Evolutionary conservation across 2,888 invertebrate species (phyloP).

Genomic region (Oscheius onirici): DNA sequence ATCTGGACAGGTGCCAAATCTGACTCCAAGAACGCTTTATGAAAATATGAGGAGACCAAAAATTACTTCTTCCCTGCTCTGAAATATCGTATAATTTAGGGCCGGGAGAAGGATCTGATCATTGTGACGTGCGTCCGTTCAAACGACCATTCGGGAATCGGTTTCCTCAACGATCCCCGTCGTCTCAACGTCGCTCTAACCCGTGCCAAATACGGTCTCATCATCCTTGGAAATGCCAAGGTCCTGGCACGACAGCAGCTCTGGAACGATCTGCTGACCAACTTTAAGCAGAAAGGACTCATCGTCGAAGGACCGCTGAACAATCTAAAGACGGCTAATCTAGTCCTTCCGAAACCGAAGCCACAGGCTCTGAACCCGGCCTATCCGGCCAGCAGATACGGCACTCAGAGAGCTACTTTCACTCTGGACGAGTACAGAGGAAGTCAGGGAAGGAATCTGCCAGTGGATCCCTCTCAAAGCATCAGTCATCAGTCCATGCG

Average conservation of each 20-base stretch:
- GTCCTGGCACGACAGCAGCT: conserved; percentile 93
- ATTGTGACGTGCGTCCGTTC: conserved; percentile 98
- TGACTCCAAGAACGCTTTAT: too few species aligned
- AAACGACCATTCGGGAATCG: conserved; percentile 93
- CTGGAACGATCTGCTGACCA: conserved; percentile 90
- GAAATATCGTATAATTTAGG: too few species aligned
- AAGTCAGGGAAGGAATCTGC: neutral
- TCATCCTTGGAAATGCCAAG: conserved; percentile 98
- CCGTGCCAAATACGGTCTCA: conserved; percentile 82
- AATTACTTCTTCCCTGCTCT: too few species aligned
- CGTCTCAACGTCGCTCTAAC: conserved; percentile 97
- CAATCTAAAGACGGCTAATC: conserved; percentile 93
- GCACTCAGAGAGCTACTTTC: conserved; percentile 45
- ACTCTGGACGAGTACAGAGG: conserved; percentile 51
- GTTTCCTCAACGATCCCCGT: conserved; percentile 96
- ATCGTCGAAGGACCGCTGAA: conserved; percentile 96
- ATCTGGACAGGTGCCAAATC: too few species aligned
- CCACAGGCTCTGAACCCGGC: conserved; percentile 38
- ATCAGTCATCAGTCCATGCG: conserved; percentile 43
- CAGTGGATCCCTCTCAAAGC: conserved; percentile 41
- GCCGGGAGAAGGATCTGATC: conserved; percentile 99
- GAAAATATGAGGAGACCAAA: too few species aligned
- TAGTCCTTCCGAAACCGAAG: conserved; percentile 86
- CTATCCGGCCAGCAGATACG: conserved; percentile 33
- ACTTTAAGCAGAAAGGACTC: conserved; percentile 54